Percentiles rank a stretch among this genome's conserved stretches.
Conservation (phyloP, 1,140 invertebrate genomes). For the Ephestia elutella region DNA sequence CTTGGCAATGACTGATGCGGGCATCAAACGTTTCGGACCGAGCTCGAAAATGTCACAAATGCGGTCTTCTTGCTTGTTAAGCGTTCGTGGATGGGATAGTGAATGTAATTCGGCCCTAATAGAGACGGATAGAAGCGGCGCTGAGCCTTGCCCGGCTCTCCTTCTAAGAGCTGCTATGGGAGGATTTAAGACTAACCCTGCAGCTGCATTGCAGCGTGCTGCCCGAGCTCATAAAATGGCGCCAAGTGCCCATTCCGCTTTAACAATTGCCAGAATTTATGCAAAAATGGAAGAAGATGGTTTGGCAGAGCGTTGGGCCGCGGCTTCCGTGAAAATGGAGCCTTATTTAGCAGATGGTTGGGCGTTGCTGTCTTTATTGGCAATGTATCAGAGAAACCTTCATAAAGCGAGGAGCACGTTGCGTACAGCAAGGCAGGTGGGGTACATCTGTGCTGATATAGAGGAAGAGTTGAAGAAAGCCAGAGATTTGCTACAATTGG, state of each 20-base stretch:
- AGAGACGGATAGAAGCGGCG: conserved; percentile 43
- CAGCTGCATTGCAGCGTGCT: conserved; percentile 46
- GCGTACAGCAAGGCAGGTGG: conserved; percentile 54
- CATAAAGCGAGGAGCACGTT: conserved; percentile 49
- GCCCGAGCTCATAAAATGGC: conserved; percentile 52
- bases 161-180: conserved; percentile 45
- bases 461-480: conserved; percentile 41
- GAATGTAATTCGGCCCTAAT: conserved; percentile 49
- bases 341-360: conserved; percentile 56
- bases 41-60: conserved; percentile 53
- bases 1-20: conserved; percentile 31
- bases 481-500: conserved; percentile 36
- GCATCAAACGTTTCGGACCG: conserved; percentile 49
- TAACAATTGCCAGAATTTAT: conserved; percentile 48
- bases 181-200: conserved; percentile 35
- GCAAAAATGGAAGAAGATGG: conserved; percentile 33
- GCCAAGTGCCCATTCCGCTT: conserved; percentile 48
- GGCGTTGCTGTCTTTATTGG: conserved; percentile 51
- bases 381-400: conserved; percentile 41
- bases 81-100: conserved; percentile 46
- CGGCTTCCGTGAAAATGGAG: conserved; percentile 50
- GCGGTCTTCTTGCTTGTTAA: conserved; percentile 38
- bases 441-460: conserved; percentile 45
- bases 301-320: conserved; percentile 52
- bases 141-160: conserved; percentile 36